Evolutionary conservation across 2,113 vertebrate species (phyloP).

Genomic region (Centrocercus urophasianus): DNA sequence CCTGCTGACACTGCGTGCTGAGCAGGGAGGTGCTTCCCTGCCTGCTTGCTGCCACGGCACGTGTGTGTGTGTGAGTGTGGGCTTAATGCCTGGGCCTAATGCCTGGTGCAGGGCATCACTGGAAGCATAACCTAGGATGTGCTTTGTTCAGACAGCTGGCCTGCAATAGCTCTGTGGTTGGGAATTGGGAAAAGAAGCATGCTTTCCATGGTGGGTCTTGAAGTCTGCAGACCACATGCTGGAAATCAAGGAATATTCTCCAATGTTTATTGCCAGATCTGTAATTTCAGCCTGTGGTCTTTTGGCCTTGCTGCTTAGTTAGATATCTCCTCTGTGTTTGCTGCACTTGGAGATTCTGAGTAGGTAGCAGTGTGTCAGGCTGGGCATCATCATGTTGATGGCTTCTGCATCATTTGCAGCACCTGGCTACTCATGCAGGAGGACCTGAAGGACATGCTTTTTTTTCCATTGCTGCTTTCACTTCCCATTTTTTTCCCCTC

Average conservation of each 20-base stretch:
- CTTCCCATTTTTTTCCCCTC: background rate
- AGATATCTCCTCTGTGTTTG: background rate
- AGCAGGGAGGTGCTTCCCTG: fast-evolving
- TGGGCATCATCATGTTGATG: background rate
- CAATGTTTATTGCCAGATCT: background rate
- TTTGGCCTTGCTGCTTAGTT: background rate
- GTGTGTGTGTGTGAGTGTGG: background rate
- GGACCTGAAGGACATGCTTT: background rate
- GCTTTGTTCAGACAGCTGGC: background rate
- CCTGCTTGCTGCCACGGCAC: fast-evolving
- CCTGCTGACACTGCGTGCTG: fast-evolving
- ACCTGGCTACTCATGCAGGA: background rate
- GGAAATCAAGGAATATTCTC: background rate
- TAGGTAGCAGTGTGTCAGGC: background rate
- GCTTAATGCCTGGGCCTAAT: background rate
- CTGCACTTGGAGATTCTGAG: background rate
- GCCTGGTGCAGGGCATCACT: background rate
- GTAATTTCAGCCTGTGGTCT: background rate
- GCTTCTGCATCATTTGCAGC: background rate
- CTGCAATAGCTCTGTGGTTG: background rate
- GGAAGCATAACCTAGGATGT: background rate
- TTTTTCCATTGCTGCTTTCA: background rate
- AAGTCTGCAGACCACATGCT: background rate
- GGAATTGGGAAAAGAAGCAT: background rate
- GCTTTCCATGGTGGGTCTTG: background rate